Conservation (phyloP, 2,113 vertebrate genomes). For the Ophthalmolycus amberensis region DNA sequence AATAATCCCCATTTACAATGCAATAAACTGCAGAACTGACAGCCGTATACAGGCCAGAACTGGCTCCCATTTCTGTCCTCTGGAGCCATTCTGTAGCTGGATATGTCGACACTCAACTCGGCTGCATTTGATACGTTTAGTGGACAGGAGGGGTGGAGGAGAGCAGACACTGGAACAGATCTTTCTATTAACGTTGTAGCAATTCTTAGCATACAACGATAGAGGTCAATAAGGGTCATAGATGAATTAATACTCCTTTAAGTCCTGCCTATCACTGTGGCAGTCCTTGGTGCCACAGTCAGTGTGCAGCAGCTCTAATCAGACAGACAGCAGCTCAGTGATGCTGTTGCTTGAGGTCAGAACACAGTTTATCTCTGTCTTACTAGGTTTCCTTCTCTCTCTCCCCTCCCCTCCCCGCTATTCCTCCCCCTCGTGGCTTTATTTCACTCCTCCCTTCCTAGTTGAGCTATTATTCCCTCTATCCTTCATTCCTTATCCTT, state of each 20-base stretch:
- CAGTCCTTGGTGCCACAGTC: slow-evolving; percentile 34
- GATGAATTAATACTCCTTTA: slow-evolving; percentile 46
- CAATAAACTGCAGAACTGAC: neutral
- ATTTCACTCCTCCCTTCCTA: neutral
- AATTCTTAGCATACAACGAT: slow-evolving; percentile 3
- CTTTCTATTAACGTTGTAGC: slow-evolving; percentile 17
- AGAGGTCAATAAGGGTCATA: slow-evolving; percentile 43
- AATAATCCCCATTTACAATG: neutral
- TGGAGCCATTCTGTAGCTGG: neutral
- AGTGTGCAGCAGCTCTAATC: slow-evolving; percentile 52
- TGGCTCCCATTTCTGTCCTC: neutral
- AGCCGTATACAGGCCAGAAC: neutral
- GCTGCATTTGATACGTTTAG: neutral
- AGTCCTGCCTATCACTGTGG: slow-evolving; percentile 26
- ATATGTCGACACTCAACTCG: neutral
- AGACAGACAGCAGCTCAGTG: slow-evolving; percentile 50
- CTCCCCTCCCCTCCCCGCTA: neutral
- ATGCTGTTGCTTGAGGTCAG: slow-evolving; percentile 54
- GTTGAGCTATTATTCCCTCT: neutral
- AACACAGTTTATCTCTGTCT: slow-evolving; percentile 55
- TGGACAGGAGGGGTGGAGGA: neutral
- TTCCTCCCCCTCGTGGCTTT: neutral
- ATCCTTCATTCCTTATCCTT: neutral
- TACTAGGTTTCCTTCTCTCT: slow-evolving; percentile 5
- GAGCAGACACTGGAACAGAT: neutral